Evolutionary conservation across 2,888 invertebrate species (phyloP).

Genomic region (Gnatocerus cornutus): DNA sequence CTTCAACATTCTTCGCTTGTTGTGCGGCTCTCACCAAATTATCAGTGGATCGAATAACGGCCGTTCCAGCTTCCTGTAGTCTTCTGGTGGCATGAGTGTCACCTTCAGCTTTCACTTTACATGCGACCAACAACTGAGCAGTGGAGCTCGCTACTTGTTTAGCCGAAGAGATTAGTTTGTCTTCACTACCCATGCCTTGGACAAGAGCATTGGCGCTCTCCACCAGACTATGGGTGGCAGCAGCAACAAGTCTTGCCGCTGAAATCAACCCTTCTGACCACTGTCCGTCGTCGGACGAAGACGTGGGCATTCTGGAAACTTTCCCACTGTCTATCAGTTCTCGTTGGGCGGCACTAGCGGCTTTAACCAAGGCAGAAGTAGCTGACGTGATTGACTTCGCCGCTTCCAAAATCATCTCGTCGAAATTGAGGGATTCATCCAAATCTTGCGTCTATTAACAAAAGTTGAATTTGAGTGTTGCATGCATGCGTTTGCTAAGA

Average conservation of each 20-base stretch:
- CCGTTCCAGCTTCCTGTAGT: slow-evolving; percentile 94
- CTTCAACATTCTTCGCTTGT: slow-evolving; percentile 92
- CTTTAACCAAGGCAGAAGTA: slow-evolving; percentile 96
- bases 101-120: slow-evolving; percentile 98
- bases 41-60: slow-evolving; percentile 98
- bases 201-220: slow-evolving; percentile 98
- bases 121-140: slow-evolving; percentile 97
- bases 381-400: slow-evolving; percentile 98
- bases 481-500: slow-evolving; percentile 2
- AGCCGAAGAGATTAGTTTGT: slow-evolving; percentile 96
- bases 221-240: slow-evolving; percentile 97
- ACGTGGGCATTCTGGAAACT: slow-evolving; percentile 86
- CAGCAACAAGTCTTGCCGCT: slow-evolving; percentile 96
- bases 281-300: slow-evolving; percentile 95
- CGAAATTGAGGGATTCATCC: slow-evolving; percentile 96
- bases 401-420: slow-evolving; percentile 98
- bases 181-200: slow-evolving; percentile 93
- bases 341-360: slow-evolving; percentile 96
- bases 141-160: slow-evolving; percentile 98
- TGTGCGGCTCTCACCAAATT: slow-evolving; percentile 96
- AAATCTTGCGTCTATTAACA: slow-evolving; percentile 78
- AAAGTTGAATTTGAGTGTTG: slow-evolving; percentile 2
- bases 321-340: slow-evolving; percentile 95
- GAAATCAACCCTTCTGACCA: slow-evolving; percentile 98
- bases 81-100: slow-evolving; percentile 95